phyloP scores from a whole-genome alignment of 2,797 vertebrate genomes.

The Cuculus canorus region DNA sequence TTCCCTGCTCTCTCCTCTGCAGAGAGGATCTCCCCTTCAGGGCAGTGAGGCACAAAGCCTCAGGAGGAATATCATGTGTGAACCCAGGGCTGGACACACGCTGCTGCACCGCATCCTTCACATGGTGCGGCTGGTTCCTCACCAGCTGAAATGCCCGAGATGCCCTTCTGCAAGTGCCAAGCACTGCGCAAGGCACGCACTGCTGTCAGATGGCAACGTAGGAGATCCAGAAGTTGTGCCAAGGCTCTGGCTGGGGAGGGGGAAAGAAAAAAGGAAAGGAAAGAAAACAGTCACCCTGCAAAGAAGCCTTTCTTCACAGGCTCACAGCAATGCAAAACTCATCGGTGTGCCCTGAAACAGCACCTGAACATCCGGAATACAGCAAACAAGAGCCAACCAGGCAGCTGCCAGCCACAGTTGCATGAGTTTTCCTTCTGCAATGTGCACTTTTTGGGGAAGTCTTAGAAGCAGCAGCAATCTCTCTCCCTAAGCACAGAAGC shows the following conservation, averaged over 20 bases:
- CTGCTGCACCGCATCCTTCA: background rate
- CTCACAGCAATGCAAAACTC: background rate
- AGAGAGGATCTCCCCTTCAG: background rate
- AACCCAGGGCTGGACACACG: fast-evolving
- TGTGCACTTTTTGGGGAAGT: background rate
- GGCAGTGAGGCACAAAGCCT: background rate
- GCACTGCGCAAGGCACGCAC: background rate
- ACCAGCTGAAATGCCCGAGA: fast-evolving
- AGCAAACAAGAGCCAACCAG: background rate
- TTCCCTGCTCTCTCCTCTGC: background rate
- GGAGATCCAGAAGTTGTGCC: constrained; percentile 33
- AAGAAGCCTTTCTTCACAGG: background rate
- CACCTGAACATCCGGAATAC: background rate
- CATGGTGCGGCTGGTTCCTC: background rate
- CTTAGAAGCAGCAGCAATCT: background rate
- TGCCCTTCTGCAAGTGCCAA: background rate
- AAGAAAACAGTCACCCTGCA: background rate
- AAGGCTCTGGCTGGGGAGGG: background rate
- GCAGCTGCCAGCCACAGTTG: fast-evolving
- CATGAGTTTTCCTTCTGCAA: background rate
- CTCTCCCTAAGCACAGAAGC: background rate
- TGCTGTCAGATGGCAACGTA: constrained; percentile 15
- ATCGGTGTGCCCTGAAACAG: background rate
- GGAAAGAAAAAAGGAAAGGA: background rate
- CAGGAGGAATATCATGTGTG: background rate